These are phyloP conservation scores for Falco peregrinus DNA, from an alignment of 2,797 vertebrate species.

Conservation along the genomic window DNA sequence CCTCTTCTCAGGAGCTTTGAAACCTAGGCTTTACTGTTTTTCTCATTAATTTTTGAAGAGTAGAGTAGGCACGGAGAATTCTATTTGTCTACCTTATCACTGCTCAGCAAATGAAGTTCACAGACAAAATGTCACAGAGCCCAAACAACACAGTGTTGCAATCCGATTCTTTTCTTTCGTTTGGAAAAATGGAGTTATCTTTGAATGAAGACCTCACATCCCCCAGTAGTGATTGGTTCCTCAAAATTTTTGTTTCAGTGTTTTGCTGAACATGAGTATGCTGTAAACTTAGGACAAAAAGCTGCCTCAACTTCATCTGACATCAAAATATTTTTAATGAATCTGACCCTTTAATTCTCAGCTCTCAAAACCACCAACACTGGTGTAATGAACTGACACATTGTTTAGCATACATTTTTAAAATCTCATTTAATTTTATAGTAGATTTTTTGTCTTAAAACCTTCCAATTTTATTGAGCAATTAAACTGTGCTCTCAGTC, in stretches of 20 bases:
- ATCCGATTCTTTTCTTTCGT: background rate
- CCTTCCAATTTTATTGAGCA: slow-evolving; percentile 72
- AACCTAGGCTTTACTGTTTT: background rate
- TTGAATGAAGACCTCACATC: background rate
- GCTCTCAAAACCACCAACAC: slow-evolving; percentile 22
- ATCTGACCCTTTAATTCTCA: slow-evolving; percentile 64
- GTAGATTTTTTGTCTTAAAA: slow-evolving; percentile 58
- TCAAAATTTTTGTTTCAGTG: background rate
- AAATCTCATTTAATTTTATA: slow-evolving; percentile 79
- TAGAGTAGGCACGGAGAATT: background rate
- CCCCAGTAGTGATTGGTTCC: background rate
- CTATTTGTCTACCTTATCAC: background rate
- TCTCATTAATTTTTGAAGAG: background rate
- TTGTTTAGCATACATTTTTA: slow-evolving; percentile 70
- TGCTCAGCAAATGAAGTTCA: background rate
- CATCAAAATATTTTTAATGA: slow-evolving; percentile 28
- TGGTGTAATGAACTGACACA: slow-evolving; percentile 46
- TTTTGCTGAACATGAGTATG: slow-evolving; percentile 1
- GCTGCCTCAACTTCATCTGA: slow-evolving; percentile 26
- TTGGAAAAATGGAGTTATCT: background rate
- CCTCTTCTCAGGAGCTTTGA: background rate
- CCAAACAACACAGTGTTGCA: background rate
- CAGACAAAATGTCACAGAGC: background rate
- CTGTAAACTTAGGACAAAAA: slow-evolving; percentile 29
- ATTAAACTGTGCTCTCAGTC: slow-evolving; percentile 65